phyloP scores from a whole-genome alignment of 2,888 invertebrate species.

The Mantis religiosa region DNA sequence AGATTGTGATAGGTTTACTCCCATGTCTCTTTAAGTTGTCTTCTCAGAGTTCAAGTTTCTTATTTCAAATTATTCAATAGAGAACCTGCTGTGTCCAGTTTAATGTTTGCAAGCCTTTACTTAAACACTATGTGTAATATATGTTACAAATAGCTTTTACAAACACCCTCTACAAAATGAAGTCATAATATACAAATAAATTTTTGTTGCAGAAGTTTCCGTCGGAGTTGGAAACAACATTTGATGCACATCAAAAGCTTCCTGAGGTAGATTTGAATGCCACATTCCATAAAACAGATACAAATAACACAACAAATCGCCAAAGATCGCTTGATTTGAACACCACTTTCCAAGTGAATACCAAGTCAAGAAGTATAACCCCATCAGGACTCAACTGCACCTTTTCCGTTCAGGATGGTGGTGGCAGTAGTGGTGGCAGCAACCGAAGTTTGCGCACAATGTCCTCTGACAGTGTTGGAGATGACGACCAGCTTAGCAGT shows the following conservation, averaged over 20 bases:
- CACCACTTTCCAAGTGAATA: slow-evolving; percentile 3
- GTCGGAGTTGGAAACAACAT: slow-evolving; percentile 2
- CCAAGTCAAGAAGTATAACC: background rate
- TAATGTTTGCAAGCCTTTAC: no score
- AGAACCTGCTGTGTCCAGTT: no score
- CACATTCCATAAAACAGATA: slow-evolving; percentile 13
- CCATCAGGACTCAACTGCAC: slow-evolving; percentile 21
- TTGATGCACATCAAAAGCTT: background rate
- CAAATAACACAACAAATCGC: background rate
- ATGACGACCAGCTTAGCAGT: slow-evolving; percentile 31
- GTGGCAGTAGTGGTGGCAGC: background rate
- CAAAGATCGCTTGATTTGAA: background rate
- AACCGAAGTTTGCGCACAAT: slow-evolving; percentile 10
- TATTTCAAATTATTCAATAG: no score
- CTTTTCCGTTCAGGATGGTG: background rate
- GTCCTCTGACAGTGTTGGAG: slow-evolving; percentile 26
- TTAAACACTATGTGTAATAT: no score
- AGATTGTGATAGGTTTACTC: no score
- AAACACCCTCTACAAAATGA: no score
- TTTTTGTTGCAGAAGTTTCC: slow-evolving; percentile 9
- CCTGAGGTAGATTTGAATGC: slow-evolving; percentile 14
- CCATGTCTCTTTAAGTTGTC: no score
- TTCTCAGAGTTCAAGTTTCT: no score
- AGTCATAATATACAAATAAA: no score
- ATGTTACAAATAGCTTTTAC: no score